Conservation (phyloP, 1,140 invertebrate genomes). For the Eriosoma lanigerum region DNA sequence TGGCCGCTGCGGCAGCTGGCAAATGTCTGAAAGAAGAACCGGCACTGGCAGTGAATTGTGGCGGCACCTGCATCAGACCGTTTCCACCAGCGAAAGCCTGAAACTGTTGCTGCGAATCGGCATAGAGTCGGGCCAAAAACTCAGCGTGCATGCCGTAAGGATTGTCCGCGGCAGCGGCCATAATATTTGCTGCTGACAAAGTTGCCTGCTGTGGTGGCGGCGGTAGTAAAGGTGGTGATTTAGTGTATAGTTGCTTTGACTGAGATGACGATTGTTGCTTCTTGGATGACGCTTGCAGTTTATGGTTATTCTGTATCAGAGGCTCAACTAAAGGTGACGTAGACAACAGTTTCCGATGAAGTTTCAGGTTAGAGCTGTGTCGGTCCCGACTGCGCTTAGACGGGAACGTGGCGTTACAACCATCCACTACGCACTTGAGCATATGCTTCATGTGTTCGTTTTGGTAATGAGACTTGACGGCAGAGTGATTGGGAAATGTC, state of each 20-base stretch:
- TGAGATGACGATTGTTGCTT: conserved; percentile 56
- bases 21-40: conserved; percentile 58
- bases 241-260: conserved; percentile 69
- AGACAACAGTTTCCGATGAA: conserved; percentile 84
- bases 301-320: conserved; percentile 66
- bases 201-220: conserved; percentile 59
- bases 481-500: conserved; percentile 91
- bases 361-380: conserved; percentile 88
- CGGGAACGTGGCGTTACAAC: conserved; percentile 95
- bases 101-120: conserved; percentile 66
- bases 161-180: conserved; percentile 55
- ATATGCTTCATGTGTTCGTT: conserved; percentile 94
- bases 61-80: conserved; percentile 53
- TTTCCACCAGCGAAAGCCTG: conserved; percentile 57
- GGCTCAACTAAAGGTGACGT: conserved; percentile 61
- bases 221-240: conserved; percentile 61
- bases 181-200: conserved; percentile 71
- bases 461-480: conserved; percentile 94
- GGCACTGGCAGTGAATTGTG: conserved; percentile 57
- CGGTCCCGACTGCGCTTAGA: conserved; percentile 90
- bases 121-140: conserved; percentile 78
- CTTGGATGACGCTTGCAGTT: conserved; percentile 59
- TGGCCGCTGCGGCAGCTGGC: conserved; percentile 53
- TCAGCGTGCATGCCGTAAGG: conserved; percentile 66
- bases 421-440: conserved; percentile 93